Evolutionary conservation across 2,113 vertebrate genomes (phyloP).

Genomic region (Propithecus coquereli): DNA sequence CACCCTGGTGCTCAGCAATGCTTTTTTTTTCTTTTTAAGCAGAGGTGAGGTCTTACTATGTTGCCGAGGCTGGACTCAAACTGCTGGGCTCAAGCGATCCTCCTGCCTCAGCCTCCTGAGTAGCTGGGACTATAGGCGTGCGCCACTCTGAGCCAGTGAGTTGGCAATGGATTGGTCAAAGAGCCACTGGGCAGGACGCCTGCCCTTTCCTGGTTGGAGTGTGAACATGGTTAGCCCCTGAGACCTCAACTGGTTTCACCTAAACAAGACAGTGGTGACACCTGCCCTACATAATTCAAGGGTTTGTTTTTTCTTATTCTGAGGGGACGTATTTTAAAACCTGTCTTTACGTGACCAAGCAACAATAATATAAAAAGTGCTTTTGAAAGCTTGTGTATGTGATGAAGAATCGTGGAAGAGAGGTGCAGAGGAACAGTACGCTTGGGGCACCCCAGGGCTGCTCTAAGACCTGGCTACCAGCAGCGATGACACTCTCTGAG

Average conservation of each 20-base stretch:
- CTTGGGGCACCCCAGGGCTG: neutral
- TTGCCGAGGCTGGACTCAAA: too few relatives aligned
- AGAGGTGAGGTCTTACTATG: too few relatives aligned
- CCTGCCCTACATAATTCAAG: neutral
- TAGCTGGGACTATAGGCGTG: too few relatives aligned
- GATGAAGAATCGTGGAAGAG: neutral
- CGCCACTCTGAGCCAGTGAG: neutral
- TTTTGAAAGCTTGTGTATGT: neutral
- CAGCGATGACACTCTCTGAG: neutral
- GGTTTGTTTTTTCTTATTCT: neutral
- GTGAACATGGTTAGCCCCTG: neutral
- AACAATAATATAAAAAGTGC: neutral
- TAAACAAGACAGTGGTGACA: neutral
- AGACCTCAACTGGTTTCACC: neutral
- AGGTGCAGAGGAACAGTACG: neutral
- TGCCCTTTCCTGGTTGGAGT: neutral
- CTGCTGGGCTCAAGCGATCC: too few relatives aligned
- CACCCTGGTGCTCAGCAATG: accelerated
- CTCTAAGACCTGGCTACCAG: neutral
- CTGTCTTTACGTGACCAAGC: neutral
- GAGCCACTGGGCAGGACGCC: neutral
- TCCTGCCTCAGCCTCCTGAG: too few relatives aligned
- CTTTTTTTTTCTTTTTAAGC: too few relatives aligned
- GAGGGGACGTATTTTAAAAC: neutral
- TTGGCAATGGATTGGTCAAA: neutral